Conservation (phyloP, 92 coral and sea anemone genomes). For the Palythoa grandis region DNA sequence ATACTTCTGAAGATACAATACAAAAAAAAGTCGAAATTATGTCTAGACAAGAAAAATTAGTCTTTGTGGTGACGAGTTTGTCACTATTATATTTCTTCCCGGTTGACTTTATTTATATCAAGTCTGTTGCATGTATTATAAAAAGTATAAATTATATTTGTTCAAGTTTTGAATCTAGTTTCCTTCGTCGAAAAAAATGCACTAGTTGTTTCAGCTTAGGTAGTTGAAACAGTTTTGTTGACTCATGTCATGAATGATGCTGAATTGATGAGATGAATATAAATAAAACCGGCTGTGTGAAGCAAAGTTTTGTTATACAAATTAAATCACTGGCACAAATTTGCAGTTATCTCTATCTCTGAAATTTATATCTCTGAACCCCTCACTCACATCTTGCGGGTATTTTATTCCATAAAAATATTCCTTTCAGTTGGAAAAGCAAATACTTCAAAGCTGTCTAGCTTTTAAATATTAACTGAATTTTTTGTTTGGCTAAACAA, state of each 20-base stretch:
- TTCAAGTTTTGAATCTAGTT: not conserved
- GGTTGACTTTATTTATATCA: not conserved
- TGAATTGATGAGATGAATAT: slow-evolving; percentile 26
- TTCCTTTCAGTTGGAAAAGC: too few relatives aligned
- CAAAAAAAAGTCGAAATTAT: slow-evolving; percentile 14
- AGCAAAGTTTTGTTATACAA: too few relatives aligned
- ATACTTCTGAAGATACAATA: not conserved
- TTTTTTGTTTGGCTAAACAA: too few relatives aligned
- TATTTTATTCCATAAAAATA: too few relatives aligned
- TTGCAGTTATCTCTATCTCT: too few relatives aligned
- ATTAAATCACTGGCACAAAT: too few relatives aligned
- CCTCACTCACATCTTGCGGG: too few relatives aligned
- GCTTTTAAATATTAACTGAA: too few relatives aligned
- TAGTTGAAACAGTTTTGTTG: slow-evolving; percentile 23
- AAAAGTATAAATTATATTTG: not conserved
- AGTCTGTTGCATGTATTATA: not conserved
- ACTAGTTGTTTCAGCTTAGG: slow-evolving; percentile 8
- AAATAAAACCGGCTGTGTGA: not conserved
- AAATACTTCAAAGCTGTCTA: too few relatives aligned
- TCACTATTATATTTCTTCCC: not conserved
- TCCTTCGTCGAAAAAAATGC: not conserved
- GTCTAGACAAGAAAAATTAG: slow-evolving; percentile 31
- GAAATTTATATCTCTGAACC: too few relatives aligned
- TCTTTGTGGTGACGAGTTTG: not conserved
- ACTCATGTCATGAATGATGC: not conserved